Percentiles rank a stretch among this genome's conserved stretches.
phyloP scores from a whole-genome alignment of 2,113 vertebrate species.

The Ascaphus truei region DNA sequence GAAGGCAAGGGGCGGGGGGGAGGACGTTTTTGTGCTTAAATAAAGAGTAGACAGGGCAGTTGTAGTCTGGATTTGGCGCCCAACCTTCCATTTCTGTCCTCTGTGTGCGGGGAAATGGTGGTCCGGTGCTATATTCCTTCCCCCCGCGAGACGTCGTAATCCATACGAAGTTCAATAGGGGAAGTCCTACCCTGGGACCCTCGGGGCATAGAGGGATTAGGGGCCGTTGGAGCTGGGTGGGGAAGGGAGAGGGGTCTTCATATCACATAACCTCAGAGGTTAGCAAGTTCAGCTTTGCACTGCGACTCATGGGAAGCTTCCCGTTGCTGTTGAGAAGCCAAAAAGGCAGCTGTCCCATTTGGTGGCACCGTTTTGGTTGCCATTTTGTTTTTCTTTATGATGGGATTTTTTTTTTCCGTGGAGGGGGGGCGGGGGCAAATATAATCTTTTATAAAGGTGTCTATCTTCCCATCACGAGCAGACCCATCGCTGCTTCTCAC shows the following conservation, averaged over 20 bases:
- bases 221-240: not conserved
- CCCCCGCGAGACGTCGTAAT: not conserved
- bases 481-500: no score
- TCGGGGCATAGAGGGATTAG: no score
- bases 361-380: not conserved
- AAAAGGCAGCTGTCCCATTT: not conserved
- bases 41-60: conserved; percentile 35
- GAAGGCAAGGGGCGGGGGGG: conserved; percentile 12
- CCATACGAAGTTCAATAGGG: not conserved
- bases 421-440: conserved; percentile 2
- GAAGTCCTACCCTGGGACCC: conserved; percentile 2
- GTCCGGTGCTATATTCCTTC: not conserved
- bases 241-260: not conserved
- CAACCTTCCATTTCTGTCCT: not conserved
- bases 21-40: conserved; percentile 29
- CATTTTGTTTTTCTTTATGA: not conserved
- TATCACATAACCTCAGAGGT: not conserved
- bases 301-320: not conserved
- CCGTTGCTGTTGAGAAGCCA: not conserved
- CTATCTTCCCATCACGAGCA: no score
- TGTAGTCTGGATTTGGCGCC: not conserved
- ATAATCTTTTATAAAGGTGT: conserved; percentile 1
- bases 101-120: not conserved
- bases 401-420: not conserved
- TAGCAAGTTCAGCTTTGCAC: not conserved